A percentile compares a stretch with the other conserved stretches of the same genome.
phyloP scores from a whole-genome alignment of 2,888 invertebrate genomes.

The Myopa testacea region DNA sequence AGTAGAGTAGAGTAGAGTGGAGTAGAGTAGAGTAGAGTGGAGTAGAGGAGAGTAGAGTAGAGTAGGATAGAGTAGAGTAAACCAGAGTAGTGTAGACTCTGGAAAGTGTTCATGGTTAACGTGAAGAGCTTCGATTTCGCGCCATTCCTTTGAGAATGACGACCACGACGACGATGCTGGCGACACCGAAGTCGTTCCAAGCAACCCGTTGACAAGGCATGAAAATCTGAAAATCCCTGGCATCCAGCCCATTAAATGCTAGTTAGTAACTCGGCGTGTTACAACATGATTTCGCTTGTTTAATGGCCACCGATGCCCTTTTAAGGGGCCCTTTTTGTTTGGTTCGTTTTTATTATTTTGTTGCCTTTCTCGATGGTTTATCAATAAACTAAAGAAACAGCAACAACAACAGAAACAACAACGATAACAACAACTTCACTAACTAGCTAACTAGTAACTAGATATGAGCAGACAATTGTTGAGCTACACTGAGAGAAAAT shows the following conservation, averaged over 20 bases:
- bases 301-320: conserved; percentile 38
- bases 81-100: not conserved
- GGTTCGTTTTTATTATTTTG: not conserved
- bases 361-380: not conserved
- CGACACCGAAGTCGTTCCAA: too few species aligned
- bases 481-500: not conserved
- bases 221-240: conserved; percentile 44
- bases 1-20: not conserved
- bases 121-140: too few species aligned
- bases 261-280: conserved; percentile 43
- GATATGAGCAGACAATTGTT: not conserved
- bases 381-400: not conserved
- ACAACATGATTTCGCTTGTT: conserved; percentile 41
- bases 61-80: not conserved
- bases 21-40: too few species aligned
- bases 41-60: too few species aligned
- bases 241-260: conserved; percentile 42
- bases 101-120: too few species aligned
- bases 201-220: conserved; percentile 42
- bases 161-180: not conserved
- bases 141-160: not conserved
- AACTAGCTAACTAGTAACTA: not conserved
- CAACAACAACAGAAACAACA: not conserved
- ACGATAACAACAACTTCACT: not conserved
- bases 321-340: conserved; percentile 25